Conservation (phyloP, 2,113 vertebrate genomes). For the Rousettus leschenaultii region DNA sequence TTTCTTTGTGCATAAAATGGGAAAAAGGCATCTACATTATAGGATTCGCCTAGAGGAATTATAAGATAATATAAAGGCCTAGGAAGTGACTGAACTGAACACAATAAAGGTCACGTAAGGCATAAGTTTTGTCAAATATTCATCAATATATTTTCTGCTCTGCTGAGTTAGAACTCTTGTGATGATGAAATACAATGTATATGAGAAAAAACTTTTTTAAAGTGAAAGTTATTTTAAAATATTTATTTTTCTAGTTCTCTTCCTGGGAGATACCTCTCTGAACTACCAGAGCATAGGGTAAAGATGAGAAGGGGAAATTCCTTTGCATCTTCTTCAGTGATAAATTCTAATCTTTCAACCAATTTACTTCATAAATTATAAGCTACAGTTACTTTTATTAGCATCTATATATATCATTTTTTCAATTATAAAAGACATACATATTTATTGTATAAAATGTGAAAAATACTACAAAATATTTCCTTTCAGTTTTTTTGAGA, state of each 20-base stretch:
- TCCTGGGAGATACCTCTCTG: not conserved
- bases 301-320: not conserved
- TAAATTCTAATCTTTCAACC: not conserved
- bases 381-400: not conserved
- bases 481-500: not conserved
- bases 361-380: not conserved
- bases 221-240: conserved; percentile 30
- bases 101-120: conserved; percentile 9
- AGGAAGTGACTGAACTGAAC: conserved; percentile 40
- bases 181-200: conserved; percentile 25
- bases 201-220: not conserved
- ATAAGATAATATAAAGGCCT: conserved; percentile 43
- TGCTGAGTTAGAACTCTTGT: not conserved
- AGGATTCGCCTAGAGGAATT: conserved; percentile 43
- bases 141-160: conserved; percentile 38
- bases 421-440: not conserved
- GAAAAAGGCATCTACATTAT: conserved; percentile 39
- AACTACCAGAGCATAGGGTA: not conserved
- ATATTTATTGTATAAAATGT: not conserved
- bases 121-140: conserved; percentile 38
- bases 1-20: conserved; percentile 61
- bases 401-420: not conserved
- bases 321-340: not conserved
- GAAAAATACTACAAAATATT: not conserved
- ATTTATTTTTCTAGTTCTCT: conserved; percentile 25